Conservation (phyloP, 2,797 vertebrate genomes). For the Sebastiscus tertius region DNA sequence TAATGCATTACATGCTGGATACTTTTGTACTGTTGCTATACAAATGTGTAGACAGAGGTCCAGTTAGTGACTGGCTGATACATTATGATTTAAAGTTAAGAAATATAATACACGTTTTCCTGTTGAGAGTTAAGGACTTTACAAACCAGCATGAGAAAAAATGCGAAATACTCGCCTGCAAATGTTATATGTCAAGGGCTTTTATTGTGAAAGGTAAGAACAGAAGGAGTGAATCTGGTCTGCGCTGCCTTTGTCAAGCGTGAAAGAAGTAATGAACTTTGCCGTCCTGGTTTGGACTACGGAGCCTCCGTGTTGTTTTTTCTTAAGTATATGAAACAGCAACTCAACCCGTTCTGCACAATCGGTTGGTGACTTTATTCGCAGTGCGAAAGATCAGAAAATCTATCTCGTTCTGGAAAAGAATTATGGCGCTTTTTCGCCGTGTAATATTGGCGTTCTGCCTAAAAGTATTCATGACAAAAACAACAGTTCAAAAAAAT, state of each 20-base stretch:
- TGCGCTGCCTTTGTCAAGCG: not conserved
- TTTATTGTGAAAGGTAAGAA: not conserved
- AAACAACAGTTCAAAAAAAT: too few relatives aligned
- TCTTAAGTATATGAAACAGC: too few relatives aligned
- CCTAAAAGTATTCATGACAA: too few relatives aligned
- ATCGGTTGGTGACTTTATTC: too few relatives aligned
- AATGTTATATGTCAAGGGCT: not conserved
- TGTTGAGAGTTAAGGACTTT: too few relatives aligned
- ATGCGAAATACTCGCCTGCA: not conserved
- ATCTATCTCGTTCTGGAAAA: too few relatives aligned
- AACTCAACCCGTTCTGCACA: too few relatives aligned
- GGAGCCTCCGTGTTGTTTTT: not conserved
- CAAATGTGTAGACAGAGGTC: not conserved
- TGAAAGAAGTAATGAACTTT: not conserved
- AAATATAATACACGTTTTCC: not conserved
- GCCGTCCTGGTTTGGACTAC: too few relatives aligned
- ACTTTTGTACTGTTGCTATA: not conserved
- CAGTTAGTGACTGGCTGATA: not conserved
- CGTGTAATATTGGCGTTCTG: too few relatives aligned
- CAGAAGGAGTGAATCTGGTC: not conserved
- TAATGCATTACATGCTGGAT: not conserved
- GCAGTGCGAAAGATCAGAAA: too few relatives aligned
- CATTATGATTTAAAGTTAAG: not conserved
- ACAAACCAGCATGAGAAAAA: not conserved
- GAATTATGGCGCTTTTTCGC: too few relatives aligned